Conservation (phyloP, 2,113 vertebrate genomes). For the Syrrhaptes paradoxus region DNA sequence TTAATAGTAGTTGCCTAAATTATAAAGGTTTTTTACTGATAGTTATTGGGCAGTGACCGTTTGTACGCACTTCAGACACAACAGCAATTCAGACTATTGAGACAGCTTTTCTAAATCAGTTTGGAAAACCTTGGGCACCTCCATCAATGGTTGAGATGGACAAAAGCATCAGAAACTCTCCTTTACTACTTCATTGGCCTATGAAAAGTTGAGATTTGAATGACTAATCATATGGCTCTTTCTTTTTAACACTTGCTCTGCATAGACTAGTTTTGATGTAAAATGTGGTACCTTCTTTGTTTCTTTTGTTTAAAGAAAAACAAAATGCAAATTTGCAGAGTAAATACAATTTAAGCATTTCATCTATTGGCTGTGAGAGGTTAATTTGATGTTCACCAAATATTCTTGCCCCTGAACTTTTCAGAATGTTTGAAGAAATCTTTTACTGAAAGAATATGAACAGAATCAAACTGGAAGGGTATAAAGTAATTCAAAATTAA, state of each 20-base stretch:
- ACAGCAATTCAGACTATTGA: not conserved
- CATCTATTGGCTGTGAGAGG: not conserved
- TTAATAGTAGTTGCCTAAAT: not conserved
- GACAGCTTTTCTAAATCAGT: not conserved
- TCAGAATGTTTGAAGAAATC: not conserved
- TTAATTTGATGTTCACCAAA: not conserved
- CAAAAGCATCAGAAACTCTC: not conserved
- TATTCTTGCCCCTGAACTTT: not conserved
- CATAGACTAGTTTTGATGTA: not conserved
- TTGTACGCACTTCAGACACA: not conserved
- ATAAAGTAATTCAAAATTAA: not conserved
- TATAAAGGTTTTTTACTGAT: not conserved
- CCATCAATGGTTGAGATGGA: not conserved
- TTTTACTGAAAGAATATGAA: not conserved
- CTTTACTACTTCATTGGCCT: not conserved
- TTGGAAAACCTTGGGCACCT: not conserved
- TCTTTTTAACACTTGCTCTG: not conserved
- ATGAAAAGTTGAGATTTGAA: not conserved
- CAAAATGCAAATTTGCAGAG: not conserved
- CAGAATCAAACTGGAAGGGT: not conserved
- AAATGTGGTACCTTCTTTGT: not conserved
- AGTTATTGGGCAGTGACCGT: not conserved
- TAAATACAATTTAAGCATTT: not conserved
- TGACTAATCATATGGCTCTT: not conserved
- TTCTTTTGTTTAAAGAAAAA: not conserved